Conservation (phyloP, 2,888 invertebrate genomes). For the Steinernema scapterisci region DNA sequence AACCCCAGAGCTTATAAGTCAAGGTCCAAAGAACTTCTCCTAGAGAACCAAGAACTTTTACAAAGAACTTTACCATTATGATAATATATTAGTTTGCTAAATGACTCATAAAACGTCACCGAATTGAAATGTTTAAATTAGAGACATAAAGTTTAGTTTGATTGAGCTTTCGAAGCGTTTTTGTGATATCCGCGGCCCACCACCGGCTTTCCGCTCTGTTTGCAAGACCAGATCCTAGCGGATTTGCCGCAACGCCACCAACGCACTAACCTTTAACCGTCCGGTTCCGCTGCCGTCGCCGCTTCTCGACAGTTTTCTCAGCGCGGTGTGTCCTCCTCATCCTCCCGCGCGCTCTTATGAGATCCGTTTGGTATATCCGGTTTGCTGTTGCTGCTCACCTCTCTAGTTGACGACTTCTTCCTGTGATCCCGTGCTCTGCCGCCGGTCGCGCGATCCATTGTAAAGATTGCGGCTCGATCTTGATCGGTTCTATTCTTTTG, state of each 20-base stretch:
- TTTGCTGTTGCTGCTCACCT: background rate
- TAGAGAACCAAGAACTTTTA: no score
- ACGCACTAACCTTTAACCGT: conserved; percentile 22
- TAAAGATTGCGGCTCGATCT: background rate
- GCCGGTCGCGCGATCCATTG: conserved; percentile 18
- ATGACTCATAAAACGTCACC: conserved; percentile 7
- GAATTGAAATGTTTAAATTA: conserved; percentile 9
- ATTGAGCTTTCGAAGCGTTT: conserved; percentile 1
- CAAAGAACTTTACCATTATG: no score
- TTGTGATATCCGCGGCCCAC: background rate
- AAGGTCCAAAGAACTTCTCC: no score
- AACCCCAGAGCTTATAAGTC: no score
- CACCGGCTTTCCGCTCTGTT: conserved; percentile 6
- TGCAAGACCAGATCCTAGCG: conserved; percentile 16
- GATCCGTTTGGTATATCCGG: conserved; percentile 16
- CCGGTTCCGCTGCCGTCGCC: background rate
- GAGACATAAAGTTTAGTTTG: background rate
- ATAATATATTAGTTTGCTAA: conserved; percentile 10
- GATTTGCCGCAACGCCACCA: background rate
- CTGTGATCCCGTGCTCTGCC: conserved; percentile 4
- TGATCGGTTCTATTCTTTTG: background rate
- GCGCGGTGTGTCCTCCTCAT: background rate
- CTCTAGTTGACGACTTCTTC: conserved; percentile 4
- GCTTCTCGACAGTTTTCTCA: background rate
- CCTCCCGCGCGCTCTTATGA: background rate